A percentile compares a stretch with the other conserved stretches of the same genome.
Conservation (phyloP, 2,888 invertebrate species). For the Mantis religiosa region DNA sequence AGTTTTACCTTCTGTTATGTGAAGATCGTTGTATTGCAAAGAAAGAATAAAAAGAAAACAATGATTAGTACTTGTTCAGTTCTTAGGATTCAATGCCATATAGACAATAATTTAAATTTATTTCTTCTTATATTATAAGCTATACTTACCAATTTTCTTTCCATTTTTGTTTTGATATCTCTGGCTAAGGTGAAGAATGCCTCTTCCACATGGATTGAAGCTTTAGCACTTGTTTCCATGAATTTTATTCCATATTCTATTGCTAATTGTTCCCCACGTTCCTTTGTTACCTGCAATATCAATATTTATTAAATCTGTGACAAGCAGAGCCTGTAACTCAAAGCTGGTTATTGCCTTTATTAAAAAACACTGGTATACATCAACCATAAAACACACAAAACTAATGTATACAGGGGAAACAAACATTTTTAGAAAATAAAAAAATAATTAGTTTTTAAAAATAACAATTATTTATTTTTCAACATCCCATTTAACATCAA, state of each 20-base stretch:
- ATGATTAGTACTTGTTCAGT: background rate
- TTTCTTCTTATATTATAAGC: too few species aligned
- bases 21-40: slow-evolving; percentile 16
- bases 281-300: slow-evolving; percentile 72
- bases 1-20: slow-evolving; percentile 45
- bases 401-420: too few species aligned
- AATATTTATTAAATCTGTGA: background rate
- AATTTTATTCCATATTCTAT: slow-evolving; percentile 98
- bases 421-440: too few species aligned
- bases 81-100: background rate
- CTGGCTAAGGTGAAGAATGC: slow-evolving; percentile 96
- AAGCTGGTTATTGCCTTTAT: too few species aligned
- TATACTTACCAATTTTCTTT: slow-evolving; percentile 84
- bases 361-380: too few species aligned
- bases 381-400: too few species aligned
- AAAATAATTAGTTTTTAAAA: too few species aligned
- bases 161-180: slow-evolving; percentile 97
- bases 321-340: background rate
- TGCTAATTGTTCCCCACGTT: slow-evolving; percentile 94
- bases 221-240: slow-evolving; percentile 98
- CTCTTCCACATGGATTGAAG: slow-evolving; percentile 95
- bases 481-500: too few species aligned
- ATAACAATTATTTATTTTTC: too few species aligned
- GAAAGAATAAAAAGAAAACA: slow-evolving; percentile 36
- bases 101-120: background rate